Evolutionary conservation across 2,888 invertebrate genomes (phyloP).

Genomic region (Oxystoma pomonae): DNA sequence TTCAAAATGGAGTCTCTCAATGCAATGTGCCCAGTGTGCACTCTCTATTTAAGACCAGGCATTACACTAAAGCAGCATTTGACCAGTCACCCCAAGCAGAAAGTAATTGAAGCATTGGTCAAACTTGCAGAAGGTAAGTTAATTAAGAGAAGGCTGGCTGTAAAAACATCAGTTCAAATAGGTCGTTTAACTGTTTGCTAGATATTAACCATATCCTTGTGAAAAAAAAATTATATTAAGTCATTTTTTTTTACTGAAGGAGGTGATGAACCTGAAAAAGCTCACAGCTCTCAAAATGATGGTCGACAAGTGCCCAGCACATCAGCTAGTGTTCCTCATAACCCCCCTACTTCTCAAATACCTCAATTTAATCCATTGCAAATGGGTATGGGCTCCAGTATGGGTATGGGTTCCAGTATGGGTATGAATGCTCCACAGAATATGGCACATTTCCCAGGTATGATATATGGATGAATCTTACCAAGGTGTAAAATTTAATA

Average conservation of each 20-base stretch:
- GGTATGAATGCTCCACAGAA: slow-evolving; percentile 38
- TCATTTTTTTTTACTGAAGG: too few species aligned
- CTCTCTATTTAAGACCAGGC: slow-evolving; percentile 76
- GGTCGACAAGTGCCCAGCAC: not conserved
- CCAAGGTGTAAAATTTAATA: too few species aligned
- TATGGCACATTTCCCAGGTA: too few species aligned
- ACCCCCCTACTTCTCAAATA: not conserved
- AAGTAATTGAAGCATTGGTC: slow-evolving; percentile 75
- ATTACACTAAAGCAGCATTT: slow-evolving; percentile 77
- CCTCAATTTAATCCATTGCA: not conserved
- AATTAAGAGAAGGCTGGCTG: slow-evolving; percentile 15
- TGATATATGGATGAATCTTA: too few species aligned
- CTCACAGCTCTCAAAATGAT: slow-evolving; percentile 11
- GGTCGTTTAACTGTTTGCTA: too few species aligned
- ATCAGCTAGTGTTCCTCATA: not conserved
- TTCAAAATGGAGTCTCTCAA: slow-evolving; percentile 42
- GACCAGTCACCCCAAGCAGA: slow-evolving; percentile 84
- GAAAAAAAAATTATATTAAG: too few species aligned
- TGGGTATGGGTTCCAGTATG: slow-evolving; percentile 25
- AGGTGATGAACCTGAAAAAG: slow-evolving; percentile 20
- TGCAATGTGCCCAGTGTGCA: slow-evolving; percentile 75
- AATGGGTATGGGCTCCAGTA: slow-evolving; percentile 1
- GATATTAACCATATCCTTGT: too few species aligned
- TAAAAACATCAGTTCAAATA: too few species aligned
- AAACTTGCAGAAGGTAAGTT: slow-evolving; percentile 34